Base-by-base conservation (phyloP, 2,888 invertebrate genomes). In the Drosophila borborema region DNA sequence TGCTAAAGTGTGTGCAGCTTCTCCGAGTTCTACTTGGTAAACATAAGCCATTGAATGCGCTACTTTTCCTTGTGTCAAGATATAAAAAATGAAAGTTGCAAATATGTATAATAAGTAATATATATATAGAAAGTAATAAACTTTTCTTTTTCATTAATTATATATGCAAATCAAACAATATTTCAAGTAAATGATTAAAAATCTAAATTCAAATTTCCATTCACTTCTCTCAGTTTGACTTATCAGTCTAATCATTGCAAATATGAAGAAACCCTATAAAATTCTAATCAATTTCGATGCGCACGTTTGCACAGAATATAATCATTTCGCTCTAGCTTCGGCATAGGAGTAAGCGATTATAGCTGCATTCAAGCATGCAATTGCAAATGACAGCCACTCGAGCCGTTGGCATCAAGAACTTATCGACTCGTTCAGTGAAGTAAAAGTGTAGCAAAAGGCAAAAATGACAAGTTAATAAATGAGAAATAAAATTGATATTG, bases 341-440 rank as follows among this genome's bases (percentile, higher is more conserved):
- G 1, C 28, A 28, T 28, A 36, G 1, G 34, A 53, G 45, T 36
- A n/a, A 48, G 31, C 18, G 18, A 18, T 6, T 18, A 8, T 41
- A 20, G n/a, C 38, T 20, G 16, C 58, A 40, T 6, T 72, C 61
- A 54, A 46, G 60, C 46, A 43, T 76, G 61, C 64, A 81, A 67
- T 77, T 64, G 67, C 12, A 14, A 56, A 46, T 60, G 51, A 71
- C 56, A 63, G 45, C 43, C n/a, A 16, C 12, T 23, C 36, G 9
- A 54, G 38, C 38, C 16, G 38, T 16, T 38, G 20, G 18, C 20
- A 20, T 9, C 16, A 38, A 14, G 18, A 34, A 38, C 8, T 38
- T 53, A 53, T 36, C 36, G 38, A 23, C 20, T 23, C 53, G 12
- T 51, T 7, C 49, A 49, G 4, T 49, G 31, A n/a, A 49, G n/a